Evolutionary conservation across 2,797 vertebrate genomes (phyloP), one percentile per base, ranked within the genome.

Genomic region (Betta splendens): DNA sequence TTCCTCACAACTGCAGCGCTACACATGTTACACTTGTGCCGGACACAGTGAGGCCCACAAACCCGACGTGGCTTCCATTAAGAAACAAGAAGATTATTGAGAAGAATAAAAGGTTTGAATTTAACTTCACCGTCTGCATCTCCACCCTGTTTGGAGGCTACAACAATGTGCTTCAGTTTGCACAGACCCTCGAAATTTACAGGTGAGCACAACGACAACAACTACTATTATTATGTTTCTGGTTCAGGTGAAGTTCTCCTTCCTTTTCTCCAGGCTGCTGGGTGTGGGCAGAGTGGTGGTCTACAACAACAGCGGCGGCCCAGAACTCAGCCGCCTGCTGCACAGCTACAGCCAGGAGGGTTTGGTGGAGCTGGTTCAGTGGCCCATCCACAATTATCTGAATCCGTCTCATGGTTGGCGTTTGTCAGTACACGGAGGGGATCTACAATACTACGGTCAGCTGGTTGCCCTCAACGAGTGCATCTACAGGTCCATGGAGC

Each of bases 251-350:
- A n/a, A n/a, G n/a, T n/a, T n/a, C n/a, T n/a, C n/a, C n/a, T n/a
- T n/a, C n/a, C n/a, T n/a, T n/a, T n/a, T n/a, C n/a, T n/a, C n/a
- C n/a, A n/a, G n/a, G n/a, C n/a, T n/a, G n/a, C n/a, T 91, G 6
- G 86, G 87, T 11, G 81, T 88, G 9, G 29, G 80, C 51, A 59
- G 72, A 15, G 79, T 90, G 59, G 77, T 89, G 38, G 69, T 91
- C 64, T 90, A 89, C 29, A 90, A 88, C 35, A 89, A 67, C 55
- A 85, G n/a, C n/a, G n/a, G n/a, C n/a, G n/a, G n/a, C n/a, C n/a
- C n/a, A n/a, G n/a, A n/a, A n/a, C n/a, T n/a, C n/a, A n/a, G n/a
- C n/a, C n/a, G n/a, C n/a, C n/a, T n/a, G n/a, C n/a, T n/a, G n/a
- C n/a, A n/a, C n/a, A n/a, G n/a, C n/a, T n/a, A n/a, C n/a, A n/a